These are phyloP conservation scores for Aptenodytes forsteri DNA, from an alignment of 2,113 vertebrate species.

Conservation along the genomic window DNA sequence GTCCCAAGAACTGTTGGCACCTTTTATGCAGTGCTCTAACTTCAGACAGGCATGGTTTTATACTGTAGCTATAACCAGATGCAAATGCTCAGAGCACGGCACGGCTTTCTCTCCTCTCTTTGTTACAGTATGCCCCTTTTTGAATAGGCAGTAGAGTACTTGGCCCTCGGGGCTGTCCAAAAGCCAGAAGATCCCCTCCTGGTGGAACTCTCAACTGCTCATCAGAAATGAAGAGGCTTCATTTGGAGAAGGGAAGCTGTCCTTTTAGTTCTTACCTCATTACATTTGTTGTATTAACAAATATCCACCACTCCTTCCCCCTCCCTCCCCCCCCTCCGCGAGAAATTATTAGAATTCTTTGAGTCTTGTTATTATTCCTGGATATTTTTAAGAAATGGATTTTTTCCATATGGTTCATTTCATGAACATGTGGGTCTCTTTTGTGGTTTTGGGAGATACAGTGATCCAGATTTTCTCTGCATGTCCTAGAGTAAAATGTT, in stretches of 20 bases:
- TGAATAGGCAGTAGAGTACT: not conserved
- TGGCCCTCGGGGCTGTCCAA: not conserved
- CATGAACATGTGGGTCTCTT: not conserved
- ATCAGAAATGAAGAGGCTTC: not conserved
- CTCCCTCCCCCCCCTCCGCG: too few species aligned
- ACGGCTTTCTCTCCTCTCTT: not conserved
- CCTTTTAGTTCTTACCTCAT: not conserved
- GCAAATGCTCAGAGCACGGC: accelerated
- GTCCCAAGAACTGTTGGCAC: not conserved
- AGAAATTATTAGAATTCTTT: constrained; percentile 10
- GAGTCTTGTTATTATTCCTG: not conserved
- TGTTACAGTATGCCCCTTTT: not conserved
- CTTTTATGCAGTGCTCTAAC: not conserved
- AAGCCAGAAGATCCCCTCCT: not conserved
- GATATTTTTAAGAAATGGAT: not conserved
- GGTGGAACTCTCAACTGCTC: not conserved
- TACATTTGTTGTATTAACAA: not conserved
- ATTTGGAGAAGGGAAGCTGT: not conserved
- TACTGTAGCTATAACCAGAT: not conserved
- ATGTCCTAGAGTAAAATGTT: not conserved
- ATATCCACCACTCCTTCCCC: not conserved
- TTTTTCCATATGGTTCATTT: constrained; percentile 5
- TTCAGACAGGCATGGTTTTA: not conserved
- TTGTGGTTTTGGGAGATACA: constrained; percentile 6
- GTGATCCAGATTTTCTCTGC: constrained; percentile 4